These are phyloP conservation scores for Orchestia grillus DNA, from an alignment of 1,140 invertebrate genomes.

Conservation along the genomic window DNA sequence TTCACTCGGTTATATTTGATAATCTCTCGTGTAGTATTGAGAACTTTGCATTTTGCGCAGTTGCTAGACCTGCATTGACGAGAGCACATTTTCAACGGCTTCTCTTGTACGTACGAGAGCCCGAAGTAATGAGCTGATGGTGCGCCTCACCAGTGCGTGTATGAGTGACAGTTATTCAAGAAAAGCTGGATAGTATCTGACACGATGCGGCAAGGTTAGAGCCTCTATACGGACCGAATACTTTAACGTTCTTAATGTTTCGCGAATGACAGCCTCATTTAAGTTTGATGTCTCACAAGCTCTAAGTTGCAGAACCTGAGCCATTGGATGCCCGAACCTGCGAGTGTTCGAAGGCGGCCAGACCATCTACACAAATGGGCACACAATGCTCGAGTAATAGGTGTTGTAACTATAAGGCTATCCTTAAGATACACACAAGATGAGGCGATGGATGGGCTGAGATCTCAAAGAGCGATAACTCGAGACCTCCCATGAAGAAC, in stretches of 20 bases:
- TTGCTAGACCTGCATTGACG: background rate
- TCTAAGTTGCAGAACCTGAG: conserved; percentile 36
- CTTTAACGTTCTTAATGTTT: conserved; percentile 56
- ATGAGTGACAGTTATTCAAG: conserved; percentile 54
- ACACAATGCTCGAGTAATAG: conserved; percentile 44
- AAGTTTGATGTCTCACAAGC: conserved; percentile 48
- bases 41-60: background rate
- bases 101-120: background rate
- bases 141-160: background rate
- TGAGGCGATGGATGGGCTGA: conserved; percentile 39
- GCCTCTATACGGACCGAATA: background rate
- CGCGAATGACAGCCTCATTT: conserved; percentile 50
- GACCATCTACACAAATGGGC: conserved; percentile 51
- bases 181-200: conserved; percentile 46
- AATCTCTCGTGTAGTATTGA: background rate
- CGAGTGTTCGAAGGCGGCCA: conserved; percentile 27
- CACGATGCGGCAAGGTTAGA: background rate
- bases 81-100: background rate
- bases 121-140: background rate
- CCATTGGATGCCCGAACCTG: background rate
- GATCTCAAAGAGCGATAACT: conserved; percentile 52
- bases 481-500: conserved; percentile 46
- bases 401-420: conserved; percentile 55
- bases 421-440: conserved; percentile 55
- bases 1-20: background rate